A percentile compares a stretch with the other conserved stretches of the same genome.
These are phyloP conservation scores for Meda fulgida DNA, from an alignment of 2,797 vertebrate species.

Conservation along the genomic window DNA sequence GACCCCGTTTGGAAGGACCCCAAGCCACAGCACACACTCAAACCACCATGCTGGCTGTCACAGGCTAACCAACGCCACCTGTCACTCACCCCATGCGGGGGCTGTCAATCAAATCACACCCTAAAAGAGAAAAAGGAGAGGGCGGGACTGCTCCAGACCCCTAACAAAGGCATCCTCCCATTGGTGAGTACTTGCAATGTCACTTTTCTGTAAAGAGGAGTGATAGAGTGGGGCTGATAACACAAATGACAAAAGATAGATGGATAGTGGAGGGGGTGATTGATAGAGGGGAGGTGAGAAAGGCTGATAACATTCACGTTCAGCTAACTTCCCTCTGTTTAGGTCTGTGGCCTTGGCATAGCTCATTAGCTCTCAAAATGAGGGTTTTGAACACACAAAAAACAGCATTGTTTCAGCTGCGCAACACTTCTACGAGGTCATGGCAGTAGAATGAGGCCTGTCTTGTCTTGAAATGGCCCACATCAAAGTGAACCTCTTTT, in stretches of 20 bases:
- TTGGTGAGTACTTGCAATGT: slow-evolving; percentile 77
- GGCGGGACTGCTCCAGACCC: slow-evolving; percentile 66
- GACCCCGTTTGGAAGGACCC: not conserved
- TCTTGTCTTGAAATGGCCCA: not conserved
- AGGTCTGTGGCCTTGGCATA: slow-evolving; percentile 71
- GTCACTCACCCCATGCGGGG: slow-evolving; percentile 81
- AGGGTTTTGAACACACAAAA: slow-evolving; percentile 51
- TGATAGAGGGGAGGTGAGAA: slow-evolving; percentile 75
- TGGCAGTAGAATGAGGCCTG: not conserved
- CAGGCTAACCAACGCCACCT: slow-evolving; percentile 73
- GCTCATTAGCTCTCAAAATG: slow-evolving; percentile 73
- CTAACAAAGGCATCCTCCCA: slow-evolving; percentile 81
- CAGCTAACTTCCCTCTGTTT: slow-evolving; percentile 78
- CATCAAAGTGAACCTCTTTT: not conserved
- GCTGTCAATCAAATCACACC: slow-evolving; percentile 79
- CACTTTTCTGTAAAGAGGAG: slow-evolving; percentile 70
- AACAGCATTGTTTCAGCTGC: slow-evolving; percentile 54
- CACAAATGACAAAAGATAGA: slow-evolving; percentile 75
- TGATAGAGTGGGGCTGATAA: slow-evolving; percentile 83
- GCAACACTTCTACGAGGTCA: not conserved
- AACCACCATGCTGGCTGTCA: slow-evolving; percentile 68
- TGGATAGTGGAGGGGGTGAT: slow-evolving; percentile 63
- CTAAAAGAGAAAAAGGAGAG: slow-evolving; percentile 70
- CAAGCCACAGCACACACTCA: slow-evolving; percentile 37
- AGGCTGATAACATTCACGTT: slow-evolving; percentile 80